Evolutionary conservation across 1,140 invertebrate genomes (phyloP).

Genomic region (Theocolax elegans): DNA sequence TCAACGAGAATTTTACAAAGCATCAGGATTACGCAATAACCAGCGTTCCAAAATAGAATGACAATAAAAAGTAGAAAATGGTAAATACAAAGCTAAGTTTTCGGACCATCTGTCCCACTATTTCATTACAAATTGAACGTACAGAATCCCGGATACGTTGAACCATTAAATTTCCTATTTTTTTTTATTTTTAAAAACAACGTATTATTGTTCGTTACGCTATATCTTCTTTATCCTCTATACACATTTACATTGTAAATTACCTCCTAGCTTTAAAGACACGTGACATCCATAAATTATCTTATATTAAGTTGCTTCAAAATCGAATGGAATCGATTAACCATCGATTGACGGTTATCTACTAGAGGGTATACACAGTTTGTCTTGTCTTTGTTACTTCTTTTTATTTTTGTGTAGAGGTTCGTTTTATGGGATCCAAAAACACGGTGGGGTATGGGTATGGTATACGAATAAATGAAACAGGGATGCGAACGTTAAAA

Average conservation of each 20-base stretch:
- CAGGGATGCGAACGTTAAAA: conserved; percentile 36
- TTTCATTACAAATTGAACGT: conserved; percentile 30
- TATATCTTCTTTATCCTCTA: too few species aligned
- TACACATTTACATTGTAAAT: conserved; percentile 58
- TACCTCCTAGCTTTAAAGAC: conserved; percentile 49
- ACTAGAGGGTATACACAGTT: too few species aligned
- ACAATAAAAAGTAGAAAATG: too few species aligned
- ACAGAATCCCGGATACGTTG: conserved; percentile 19
- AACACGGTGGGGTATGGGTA: not conserved
- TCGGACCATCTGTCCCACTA: not conserved
- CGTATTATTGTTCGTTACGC: too few species aligned
- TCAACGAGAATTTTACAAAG: not conserved
- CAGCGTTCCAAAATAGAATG: not conserved
- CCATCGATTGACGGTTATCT: too few species aligned
- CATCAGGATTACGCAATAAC: not conserved
- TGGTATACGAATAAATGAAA: conserved; percentile 7
- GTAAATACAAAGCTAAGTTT: conserved; percentile 13
- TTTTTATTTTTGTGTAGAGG: not conserved
- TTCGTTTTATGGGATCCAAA: conserved; percentile 14
- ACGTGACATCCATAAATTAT: conserved; percentile 57
- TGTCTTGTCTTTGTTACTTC: not conserved
- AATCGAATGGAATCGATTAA: conserved; percentile 2
- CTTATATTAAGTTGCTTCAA: conserved; percentile 14
- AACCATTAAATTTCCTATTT: too few species aligned
- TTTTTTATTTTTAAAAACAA: too few species aligned